Conservation (phyloP, 2,113 vertebrate species). For the Ardeotis arabs region DNA sequence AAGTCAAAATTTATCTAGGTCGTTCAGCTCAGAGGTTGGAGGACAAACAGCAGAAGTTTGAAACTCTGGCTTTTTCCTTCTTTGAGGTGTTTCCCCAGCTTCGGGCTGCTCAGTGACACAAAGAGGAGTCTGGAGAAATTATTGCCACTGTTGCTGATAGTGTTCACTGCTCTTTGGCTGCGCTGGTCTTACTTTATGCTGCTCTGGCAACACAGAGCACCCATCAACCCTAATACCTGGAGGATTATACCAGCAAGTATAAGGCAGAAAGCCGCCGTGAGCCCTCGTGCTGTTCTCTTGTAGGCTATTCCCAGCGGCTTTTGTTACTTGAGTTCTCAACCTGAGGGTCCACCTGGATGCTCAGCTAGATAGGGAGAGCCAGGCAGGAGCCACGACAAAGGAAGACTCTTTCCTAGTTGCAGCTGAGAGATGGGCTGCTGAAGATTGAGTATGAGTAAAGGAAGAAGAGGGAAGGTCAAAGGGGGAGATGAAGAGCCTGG, state of each 20-base stretch:
- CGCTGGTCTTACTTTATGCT: background rate
- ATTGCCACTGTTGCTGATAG: background rate
- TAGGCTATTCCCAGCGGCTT: background rate
- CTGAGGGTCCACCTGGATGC: background rate
- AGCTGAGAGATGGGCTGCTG: background rate
- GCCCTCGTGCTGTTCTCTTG: accelerated
- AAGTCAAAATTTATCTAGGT: background rate
- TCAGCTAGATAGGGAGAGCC: background rate
- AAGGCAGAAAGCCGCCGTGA: accelerated
- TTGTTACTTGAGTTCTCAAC: background rate
- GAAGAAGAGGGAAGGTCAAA: background rate
- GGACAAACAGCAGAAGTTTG: background rate
- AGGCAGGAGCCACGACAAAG: background rate
- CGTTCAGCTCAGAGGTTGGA: background rate
- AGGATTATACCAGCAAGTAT: background rate
- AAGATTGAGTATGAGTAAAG: background rate
- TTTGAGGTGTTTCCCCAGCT: background rate
- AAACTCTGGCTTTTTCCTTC: background rate
- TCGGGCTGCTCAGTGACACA: background rate
- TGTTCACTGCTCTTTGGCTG: background rate
- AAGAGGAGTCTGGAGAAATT: background rate
- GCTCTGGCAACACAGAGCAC: background rate
- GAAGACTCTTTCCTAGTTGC: background rate
- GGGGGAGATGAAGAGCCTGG: background rate
- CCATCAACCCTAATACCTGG: background rate